Evolutionary conservation across 2,888 invertebrate genomes (phyloP), one percentile per base, ranked within the genome.

Genomic region (Drosophila parthenogenetica): DNA sequence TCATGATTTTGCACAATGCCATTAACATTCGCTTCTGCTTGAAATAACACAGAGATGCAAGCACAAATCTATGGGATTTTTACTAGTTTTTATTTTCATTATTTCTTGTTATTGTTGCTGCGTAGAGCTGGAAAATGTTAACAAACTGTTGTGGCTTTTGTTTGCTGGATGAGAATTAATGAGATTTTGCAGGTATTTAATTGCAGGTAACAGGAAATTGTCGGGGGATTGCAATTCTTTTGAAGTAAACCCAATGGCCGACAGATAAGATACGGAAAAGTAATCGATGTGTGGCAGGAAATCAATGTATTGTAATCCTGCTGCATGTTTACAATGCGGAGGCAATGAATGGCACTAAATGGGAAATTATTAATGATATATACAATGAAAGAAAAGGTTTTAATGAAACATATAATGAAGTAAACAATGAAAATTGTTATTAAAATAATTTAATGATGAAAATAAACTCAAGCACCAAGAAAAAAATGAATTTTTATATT

Each of bases 1-100:
- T 50, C 48, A 50, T 77, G 86, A 73, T 69, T 82, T 77, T 69
- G 69, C 75, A 81, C 83, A 85, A 85, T 82, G 75, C 63, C 64
- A 66, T 67, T 66, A 55, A 62, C 73, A 77, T 67, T 71, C 49
- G 63, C 29, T 63, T 76, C 63, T 51, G 63, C 60, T 55, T 54
- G 72, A 75, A 68, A 72, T 61, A 63, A 65, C 57, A 54, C 73
- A 69, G 60, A 73, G 60, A 73, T 73, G 74, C 60, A 53, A 35
- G 35, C 13, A 5, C 50, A 51, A 46, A 60, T 48, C 51, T 51
- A 8, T 5, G 17, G 16, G 10, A 62, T 61, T 54, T 57, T n/a
- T 16, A 16, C 25, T 29, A 39, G 22, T 14, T 46, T 57, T 57
- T 37, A 37, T 61, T 55, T 45, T 14, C 37, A 46, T 57, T 45